Evolutionary conservation across 2,888 invertebrate genomes (phyloP).

Genomic region (Petrolisthes cinctipes): DNA sequence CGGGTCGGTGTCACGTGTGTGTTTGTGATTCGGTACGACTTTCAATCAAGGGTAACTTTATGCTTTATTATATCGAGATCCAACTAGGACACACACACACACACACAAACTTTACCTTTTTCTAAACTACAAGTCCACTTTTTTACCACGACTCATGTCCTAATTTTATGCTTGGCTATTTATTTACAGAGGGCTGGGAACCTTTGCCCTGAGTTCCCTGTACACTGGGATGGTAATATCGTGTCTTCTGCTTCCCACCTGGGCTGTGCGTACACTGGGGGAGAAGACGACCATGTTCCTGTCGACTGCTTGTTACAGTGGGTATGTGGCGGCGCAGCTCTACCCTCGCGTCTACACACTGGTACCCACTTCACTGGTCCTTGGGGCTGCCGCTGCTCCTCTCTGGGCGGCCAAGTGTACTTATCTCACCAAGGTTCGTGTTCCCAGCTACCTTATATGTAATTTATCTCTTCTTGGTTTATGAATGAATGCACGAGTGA

Average conservation of each 20-base stretch:
- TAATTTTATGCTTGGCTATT: not conserved
- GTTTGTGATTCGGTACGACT: no score
- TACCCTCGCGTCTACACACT: not conserved
- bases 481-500: no score
- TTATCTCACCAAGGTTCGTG: constrained; percentile 16
- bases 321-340: constrained; percentile 5
- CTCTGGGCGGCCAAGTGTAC: constrained; percentile 16
- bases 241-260: constrained; percentile 11
- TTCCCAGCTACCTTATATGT: not conserved
- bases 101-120: no score
- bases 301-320: not conserved
- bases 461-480: no score
- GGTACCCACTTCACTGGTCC: not conserved
- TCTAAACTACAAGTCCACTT: no score
- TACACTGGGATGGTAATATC: constrained; percentile 13
- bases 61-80: no score
- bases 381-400: constrained; percentile 1
- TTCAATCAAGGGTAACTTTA: no score
- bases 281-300: constrained; percentile 16
- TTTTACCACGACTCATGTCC: no score
- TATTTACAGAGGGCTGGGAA: not conserved
- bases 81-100: no score
- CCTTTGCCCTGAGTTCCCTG: not conserved
- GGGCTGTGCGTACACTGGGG: not conserved
- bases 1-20: no score